These are phyloP conservation scores for Agrilus cyanescens DNA, from an alignment of 2,888 invertebrate genomes.

Conservation along the genomic window DNA sequence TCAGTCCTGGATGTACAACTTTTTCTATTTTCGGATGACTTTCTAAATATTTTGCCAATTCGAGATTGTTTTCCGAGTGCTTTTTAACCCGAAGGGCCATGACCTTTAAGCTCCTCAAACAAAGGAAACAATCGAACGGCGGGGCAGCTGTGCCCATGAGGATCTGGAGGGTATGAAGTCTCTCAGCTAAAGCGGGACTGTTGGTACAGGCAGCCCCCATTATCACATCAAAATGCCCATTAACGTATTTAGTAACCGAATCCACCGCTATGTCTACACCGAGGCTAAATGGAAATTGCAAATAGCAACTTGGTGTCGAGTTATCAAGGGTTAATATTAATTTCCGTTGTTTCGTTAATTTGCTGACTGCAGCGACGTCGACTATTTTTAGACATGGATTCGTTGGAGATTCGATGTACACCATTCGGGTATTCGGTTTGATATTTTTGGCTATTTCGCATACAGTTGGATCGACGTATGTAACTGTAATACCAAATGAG, in stretches of 20 bases:
- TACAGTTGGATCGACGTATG: conserved; percentile 63
- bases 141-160: conserved; percentile 65
- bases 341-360: conserved; percentile 40
- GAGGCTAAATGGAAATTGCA: conserved; percentile 21
- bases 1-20: conserved; percentile 70
- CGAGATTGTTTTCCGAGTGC: conserved; percentile 66
- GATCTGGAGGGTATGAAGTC: conserved; percentile 44
- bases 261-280: conserved; percentile 22
- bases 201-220: conserved; percentile 20
- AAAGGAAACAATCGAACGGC: conserved; percentile 89
- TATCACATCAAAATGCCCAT: conserved; percentile 22
- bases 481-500: conserved; percentile 51
- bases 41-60: conserved; percentile 69
- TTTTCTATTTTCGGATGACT: conserved; percentile 59
- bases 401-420: conserved; percentile 88
- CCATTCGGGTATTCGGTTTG: conserved; percentile 64
- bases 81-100: conserved; percentile 80
- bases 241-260: conserved; percentile 22
- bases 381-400: conserved; percentile 76
- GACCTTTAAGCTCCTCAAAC: conserved; percentile 86
- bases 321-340: conserved; percentile 17
- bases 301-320: conserved; percentile 18
- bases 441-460: conserved; percentile 52
- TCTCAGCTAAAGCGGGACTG: conserved; percentile 31
- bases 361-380: conserved; percentile 60